These are phyloP conservation scores for Drosophila littoralis DNA, from an alignment of 1,140 invertebrate genomes.

Conservation along the genomic window DNA sequence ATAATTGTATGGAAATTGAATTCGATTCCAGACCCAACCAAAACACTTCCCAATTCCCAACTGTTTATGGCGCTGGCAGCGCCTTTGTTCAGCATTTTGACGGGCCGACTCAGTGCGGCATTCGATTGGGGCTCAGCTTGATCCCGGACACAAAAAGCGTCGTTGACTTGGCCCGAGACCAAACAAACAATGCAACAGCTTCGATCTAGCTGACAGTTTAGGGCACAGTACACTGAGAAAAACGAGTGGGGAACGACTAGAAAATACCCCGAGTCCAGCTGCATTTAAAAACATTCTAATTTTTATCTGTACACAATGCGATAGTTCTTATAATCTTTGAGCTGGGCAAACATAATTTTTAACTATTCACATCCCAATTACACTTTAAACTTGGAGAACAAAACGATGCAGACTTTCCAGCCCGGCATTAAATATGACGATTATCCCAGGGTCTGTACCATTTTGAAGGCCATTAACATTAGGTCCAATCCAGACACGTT, in stretches of 20 bases:
- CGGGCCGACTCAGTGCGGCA: neutral
- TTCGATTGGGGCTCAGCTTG: neutral
- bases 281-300: too few species aligned
- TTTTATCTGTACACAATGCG: too few species aligned
- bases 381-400: too few species aligned
- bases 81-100: neutral
- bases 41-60: too few species aligned
- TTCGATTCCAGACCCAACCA: slow-evolving; percentile 44
- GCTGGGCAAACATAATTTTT: too few species aligned
- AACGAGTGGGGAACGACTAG: too few species aligned
- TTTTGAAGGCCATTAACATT: slow-evolving; percentile 9
- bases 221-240: too few species aligned
- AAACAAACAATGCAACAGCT: slow-evolving; percentile 16
- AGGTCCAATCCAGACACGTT: neutral
- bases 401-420: neutral
- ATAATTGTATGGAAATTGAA: slow-evolving; percentile 78
- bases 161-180: slow-evolving; percentile 7
- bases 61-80: neutral
- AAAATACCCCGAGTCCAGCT: too few species aligned
- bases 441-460: neutral
- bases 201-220: neutral
- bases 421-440: neutral
- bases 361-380: too few species aligned
- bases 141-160: neutral
- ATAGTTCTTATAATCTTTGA: too few species aligned